Evolutionary conservation across 2,797 vertebrate species (phyloP).

Genomic region (Sebastes variabilis): DNA sequence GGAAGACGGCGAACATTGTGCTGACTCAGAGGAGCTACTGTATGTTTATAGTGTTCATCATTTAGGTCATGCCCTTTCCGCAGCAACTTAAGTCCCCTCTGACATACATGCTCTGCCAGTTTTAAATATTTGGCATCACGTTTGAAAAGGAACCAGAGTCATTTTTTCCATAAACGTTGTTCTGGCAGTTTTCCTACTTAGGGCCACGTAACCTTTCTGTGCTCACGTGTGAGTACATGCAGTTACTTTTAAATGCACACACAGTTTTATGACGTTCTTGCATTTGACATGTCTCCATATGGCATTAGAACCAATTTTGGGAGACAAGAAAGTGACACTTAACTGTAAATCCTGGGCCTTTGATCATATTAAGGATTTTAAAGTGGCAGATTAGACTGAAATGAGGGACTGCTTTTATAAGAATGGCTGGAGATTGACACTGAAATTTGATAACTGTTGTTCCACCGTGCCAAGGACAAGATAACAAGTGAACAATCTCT

Average conservation of each 20-base stretch:
- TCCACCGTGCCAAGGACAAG: not conserved
- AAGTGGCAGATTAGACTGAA: not conserved
- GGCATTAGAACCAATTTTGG: not conserved
- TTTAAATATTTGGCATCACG: not conserved
- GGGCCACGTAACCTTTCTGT: not conserved
- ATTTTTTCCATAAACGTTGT: not conserved
- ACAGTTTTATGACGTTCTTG: not conserved
- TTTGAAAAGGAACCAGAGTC: conserved; percentile 2
- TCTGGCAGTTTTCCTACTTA: not conserved
- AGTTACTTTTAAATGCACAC: not conserved
- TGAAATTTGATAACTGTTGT: not conserved
- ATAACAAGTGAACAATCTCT: conserved; percentile 11
- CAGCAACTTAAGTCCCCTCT: conserved; percentile 8
- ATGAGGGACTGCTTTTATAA: not conserved
- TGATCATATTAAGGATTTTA: not conserved
- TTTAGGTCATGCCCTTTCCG: conserved; percentile 26
- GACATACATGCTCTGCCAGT: not conserved
- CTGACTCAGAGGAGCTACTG: conserved; percentile 30
- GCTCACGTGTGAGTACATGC: not conserved
- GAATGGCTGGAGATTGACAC: not conserved
- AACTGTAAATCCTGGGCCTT: not conserved
- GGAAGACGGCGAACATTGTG: not conserved
- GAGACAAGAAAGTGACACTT: not conserved
- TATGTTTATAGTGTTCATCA: conserved; percentile 21
- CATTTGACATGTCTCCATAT: not conserved